Base-by-base conservation (phyloP, 2,888 invertebrate genomes). In the Acrobasis suavella region DNA sequence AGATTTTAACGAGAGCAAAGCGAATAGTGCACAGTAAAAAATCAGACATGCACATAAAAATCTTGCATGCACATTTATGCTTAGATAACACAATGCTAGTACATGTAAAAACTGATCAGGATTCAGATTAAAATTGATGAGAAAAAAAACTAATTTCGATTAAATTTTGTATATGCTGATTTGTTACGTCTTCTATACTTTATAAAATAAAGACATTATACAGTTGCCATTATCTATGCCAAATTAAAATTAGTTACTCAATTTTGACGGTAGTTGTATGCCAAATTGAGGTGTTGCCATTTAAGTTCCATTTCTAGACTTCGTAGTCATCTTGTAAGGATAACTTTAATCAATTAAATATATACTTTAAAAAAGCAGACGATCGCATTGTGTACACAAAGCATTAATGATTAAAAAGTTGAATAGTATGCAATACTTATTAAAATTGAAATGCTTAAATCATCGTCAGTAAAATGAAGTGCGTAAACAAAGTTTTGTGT, bases 1-100 rank as follows among this genome's bases (percentile, higher is more conserved):
- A 73, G 71, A 66, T 60, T 63, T 67, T 62, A 64, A 68, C 66
- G 67, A 72, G 74, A 80, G 83, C 88, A 69, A 87, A 89, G 89
- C 88, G 62, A 80, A 85, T 71, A 80, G 87, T 89, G 89, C 87
- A 72, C 72, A 84, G 75, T 78, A 82, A 73, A 73, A 76, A 79
- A 32, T 64, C 69, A 80, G 60, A 67, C 58, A 65, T 55, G 56
- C 59, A 64, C 52, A 64, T 22, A 64, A 51, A 65, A 67, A 17
- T 55, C 42, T 39, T 51, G 49, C 42, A 62, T 59, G 61, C 61
- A 54, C 46, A 61, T 50, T n/a, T 38, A 50, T 12, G 9, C 39
- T 50, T 60, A 50, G 10, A 70, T 56, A n/a, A 54, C 54, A 59
- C 22, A 62, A 49, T 14, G 6, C n/a, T 7, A 14, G 3, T 46